Evolutionary conservation across 2,113 vertebrate genomes (phyloP).

Genomic region (Motacilla tschutschensis): DNA sequence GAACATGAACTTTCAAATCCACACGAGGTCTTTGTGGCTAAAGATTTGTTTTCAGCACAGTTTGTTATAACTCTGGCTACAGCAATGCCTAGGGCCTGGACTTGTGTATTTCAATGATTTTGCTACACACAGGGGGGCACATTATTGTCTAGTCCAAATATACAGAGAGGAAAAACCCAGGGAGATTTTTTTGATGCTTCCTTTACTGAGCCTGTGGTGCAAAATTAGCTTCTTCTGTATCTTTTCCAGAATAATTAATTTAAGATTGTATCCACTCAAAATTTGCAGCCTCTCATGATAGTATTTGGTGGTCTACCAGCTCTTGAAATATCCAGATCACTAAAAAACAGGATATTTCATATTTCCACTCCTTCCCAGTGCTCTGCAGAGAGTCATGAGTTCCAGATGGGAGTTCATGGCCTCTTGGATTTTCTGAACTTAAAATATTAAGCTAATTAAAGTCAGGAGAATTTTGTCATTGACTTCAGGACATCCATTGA

Average conservation of each 20-base stretch:
- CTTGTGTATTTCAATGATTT: not conserved
- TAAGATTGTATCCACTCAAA: not conserved
- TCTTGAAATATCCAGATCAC: not conserved
- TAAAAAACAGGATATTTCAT: not conserved
- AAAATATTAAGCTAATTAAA: not conserved
- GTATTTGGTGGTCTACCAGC: not conserved
- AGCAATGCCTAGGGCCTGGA: not conserved
- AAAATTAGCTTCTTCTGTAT: not conserved
- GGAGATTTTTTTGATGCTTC: not conserved
- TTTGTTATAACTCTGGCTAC: not conserved
- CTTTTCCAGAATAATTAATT: not conserved
- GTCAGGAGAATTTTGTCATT: not conserved
- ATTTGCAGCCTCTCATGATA: not conserved
- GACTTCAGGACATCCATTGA: not conserved
- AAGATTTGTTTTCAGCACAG: not conserved
- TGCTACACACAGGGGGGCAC: accelerated
- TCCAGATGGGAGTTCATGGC: not conserved
- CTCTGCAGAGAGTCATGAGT: accelerated
- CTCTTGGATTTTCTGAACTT: not conserved
- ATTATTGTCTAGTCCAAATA: not conserved
- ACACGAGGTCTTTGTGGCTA: not conserved
- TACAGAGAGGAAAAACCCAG: not conserved
- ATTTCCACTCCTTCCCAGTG: not conserved
- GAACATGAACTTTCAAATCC: not conserved
- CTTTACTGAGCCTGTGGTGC: not conserved